Conservation (phyloP, 2,797 vertebrate species). For the Cossypha niveicapilla region DNA sequence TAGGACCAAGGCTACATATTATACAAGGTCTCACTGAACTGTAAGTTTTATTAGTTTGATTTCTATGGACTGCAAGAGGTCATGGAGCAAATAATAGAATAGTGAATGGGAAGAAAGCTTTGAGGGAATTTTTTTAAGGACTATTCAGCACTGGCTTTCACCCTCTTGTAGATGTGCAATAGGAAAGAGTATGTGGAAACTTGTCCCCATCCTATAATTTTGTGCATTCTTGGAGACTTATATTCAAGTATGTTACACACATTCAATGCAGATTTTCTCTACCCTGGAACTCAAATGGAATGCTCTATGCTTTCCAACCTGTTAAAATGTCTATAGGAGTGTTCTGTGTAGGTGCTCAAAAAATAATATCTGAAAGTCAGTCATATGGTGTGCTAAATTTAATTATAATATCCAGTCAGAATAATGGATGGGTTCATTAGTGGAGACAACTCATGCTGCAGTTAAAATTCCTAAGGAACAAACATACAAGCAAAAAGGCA, state of each 20-base stretch:
- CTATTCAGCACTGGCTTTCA: not conserved
- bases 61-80: not conserved
- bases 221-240: not conserved
- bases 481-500: not conserved
- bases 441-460: not conserved
- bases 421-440: rapidly evolving
- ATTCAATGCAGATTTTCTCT: not conserved
- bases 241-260: rapidly evolving
- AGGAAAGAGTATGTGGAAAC: not conserved
- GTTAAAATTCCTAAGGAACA: not conserved
- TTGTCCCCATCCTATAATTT: not conserved
- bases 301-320: not conserved
- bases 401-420: not conserved
- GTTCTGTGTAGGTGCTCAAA: not conserved
- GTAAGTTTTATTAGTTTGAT: not conserved
- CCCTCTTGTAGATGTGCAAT: not conserved
- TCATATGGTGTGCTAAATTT: not conserved
- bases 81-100: not conserved
- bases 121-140: not conserved
- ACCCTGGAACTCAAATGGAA: not conserved
- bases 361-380: not conserved
- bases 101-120: not conserved
- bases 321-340: not conserved
- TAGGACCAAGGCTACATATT: not conserved
- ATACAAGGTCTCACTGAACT: not conserved